Evolutionary conservation across 2,888 invertebrate species (phyloP).

Genomic region (Phymatocera aterrima): DNA sequence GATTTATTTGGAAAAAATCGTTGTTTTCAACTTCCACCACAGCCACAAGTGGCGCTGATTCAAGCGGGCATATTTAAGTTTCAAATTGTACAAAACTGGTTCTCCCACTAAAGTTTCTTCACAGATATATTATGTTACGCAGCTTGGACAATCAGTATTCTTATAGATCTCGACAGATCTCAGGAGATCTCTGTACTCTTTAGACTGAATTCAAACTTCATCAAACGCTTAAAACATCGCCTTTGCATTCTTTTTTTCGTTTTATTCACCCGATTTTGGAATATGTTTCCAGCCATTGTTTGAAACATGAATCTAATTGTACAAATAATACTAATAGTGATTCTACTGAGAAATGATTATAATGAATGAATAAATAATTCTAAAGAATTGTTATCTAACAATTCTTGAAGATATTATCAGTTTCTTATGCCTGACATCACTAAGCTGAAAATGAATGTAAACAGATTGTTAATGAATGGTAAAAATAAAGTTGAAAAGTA

Average conservation of each 20-base stretch:
- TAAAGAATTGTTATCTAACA: not conserved
- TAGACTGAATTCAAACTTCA: not conserved
- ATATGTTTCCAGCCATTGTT: not conserved
- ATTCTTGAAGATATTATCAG: not conserved
- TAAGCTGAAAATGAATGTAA: conserved; percentile 18
- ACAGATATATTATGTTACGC: conserved; percentile 45
- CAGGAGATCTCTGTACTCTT: conserved; percentile 10
- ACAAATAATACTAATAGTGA: not conserved
- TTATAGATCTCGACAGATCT: not conserved
- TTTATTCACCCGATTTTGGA: not conserved
- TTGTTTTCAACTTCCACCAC: not conserved
- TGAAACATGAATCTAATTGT: not conserved
- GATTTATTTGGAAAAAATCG: not conserved
- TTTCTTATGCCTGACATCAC: not conserved
- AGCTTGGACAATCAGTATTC: conserved; percentile 43
- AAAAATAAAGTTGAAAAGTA: conserved; percentile 69
- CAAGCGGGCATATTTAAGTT: conserved; percentile 35
- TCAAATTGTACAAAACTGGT: conserved; percentile 51
- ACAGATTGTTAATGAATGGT: not conserved
- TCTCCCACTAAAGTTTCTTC: conserved; percentile 51
- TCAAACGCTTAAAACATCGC: not conserved
- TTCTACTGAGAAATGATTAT: not conserved
- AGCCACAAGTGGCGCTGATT: conserved; percentile 13
- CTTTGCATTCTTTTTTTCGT: not conserved
- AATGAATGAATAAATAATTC: not conserved